Conservation (phyloP, 1,140 invertebrate genomes). For the Trichonephila clavipes region DNA sequence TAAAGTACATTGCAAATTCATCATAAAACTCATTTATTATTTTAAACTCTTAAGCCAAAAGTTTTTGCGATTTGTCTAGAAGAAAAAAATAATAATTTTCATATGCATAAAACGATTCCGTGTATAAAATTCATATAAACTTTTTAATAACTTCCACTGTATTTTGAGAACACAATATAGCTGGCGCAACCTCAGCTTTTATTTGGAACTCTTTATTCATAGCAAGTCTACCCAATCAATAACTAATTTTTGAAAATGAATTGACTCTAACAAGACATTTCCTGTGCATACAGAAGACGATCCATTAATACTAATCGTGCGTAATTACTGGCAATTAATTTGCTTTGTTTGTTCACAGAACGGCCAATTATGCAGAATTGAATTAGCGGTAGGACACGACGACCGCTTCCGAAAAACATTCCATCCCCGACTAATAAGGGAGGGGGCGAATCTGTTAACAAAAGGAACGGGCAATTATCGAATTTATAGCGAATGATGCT, state of each 20-base stretch:
- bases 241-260: conserved; percentile 6
- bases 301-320: not conserved
- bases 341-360: not conserved
- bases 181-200: no score
- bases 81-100: no score
- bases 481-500: conserved; percentile 6
- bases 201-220: not conserved
- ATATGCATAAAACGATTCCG: no score
- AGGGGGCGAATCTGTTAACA: not conserved
- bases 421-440: not conserved
- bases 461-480: conserved; percentile 29
- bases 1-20: no score
- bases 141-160: no score
- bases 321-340: conserved; percentile 19
- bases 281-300: not conserved
- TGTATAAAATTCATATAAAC: no score
- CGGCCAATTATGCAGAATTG: not conserved
- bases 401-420: conserved; percentile 16
- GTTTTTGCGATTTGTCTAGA: no score
- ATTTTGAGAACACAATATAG: no score
- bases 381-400: not conserved
- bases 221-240: not conserved
- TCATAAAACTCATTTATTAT: no score
- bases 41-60: no score
- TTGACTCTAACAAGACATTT: not conserved